A percentile compares a stretch with the other conserved stretches of the same genome.
Evolutionary conservation across 92 coral and sea anemone species (phyloP).

Genomic region (Plumapathes pennacea): DNA sequence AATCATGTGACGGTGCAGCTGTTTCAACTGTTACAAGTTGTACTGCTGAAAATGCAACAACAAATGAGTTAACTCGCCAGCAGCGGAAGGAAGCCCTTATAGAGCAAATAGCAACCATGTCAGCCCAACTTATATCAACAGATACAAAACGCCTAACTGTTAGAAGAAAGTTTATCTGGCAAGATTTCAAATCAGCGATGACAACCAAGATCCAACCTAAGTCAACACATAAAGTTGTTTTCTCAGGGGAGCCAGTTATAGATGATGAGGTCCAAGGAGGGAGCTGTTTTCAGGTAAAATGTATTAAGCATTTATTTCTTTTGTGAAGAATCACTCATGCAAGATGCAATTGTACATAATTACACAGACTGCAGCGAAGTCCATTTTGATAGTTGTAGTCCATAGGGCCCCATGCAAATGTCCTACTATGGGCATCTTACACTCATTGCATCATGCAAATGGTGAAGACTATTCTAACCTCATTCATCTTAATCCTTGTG

Average conservation of each 20-base stretch:
- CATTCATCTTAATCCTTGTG: no score
- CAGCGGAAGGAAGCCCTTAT: slow-evolving; percentile 25
- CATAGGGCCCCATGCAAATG: neutral
- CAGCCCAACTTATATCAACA: slow-evolving; percentile 6
- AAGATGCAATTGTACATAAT: no score
- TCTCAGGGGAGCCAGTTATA: slow-evolving; percentile 64
- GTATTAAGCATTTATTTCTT: no score
- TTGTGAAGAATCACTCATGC: no score
- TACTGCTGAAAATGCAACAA: slow-evolving; percentile 6
- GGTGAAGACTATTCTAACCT: no score
- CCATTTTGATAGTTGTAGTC: no score
- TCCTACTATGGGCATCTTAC: neutral
- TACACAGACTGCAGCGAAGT: no score
- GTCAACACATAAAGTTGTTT: slow-evolving; percentile 58
- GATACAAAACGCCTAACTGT: slow-evolving; percentile 36
- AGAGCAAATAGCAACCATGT: slow-evolving; percentile 27
- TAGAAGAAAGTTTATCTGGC: slow-evolving; percentile 50
- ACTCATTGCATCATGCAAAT: neutral
- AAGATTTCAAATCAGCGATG: slow-evolving; percentile 50
- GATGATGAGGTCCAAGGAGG: slow-evolving; percentile 63
- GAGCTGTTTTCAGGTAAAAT: slow-evolving; percentile 41
- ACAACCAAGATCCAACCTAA: slow-evolving; percentile 41
- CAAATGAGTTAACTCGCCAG: slow-evolving; percentile 6
- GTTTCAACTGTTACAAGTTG: slow-evolving; percentile 3
- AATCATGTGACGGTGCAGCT: slow-evolving; percentile 30